Conservation (phyloP, 2,797 vertebrate genomes). For the Nyctibius grandis region DNA sequence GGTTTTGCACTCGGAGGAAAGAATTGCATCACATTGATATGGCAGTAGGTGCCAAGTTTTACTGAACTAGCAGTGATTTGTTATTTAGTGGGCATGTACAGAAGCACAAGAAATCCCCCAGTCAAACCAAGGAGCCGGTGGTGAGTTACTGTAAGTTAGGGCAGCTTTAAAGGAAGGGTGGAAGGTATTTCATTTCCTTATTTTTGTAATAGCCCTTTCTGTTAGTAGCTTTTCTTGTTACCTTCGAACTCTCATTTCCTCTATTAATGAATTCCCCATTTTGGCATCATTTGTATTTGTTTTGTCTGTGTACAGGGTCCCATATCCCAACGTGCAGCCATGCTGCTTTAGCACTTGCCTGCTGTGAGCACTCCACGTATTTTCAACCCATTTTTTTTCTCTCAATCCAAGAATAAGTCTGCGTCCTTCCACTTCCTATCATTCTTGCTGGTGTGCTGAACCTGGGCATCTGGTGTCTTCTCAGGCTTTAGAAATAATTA, state of each 20-base stretch:
- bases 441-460: neutral
- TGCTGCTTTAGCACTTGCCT: neutral
- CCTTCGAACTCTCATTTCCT: constrained; percentile 47
- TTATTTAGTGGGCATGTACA: neutral
- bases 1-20: neutral
- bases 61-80: neutral
- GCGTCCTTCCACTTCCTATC: neutral
- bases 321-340: neutral
- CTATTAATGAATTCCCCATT: neutral
- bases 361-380: neutral
- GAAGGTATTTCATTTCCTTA: constrained; percentile 24
- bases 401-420: neutral
- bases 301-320: neutral
- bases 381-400: neutral
- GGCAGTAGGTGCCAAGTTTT: neutral
- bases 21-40: neutral
- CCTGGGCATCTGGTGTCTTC: neutral
- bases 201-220: constrained; percentile 35
- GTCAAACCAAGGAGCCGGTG: neutral
- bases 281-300: neutral
- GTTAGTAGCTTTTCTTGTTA: constrained; percentile 28
- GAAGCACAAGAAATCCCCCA: neutral
- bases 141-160: neutral
- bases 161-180: constrained; percentile 50
- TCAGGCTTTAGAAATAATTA: neutral